Percentiles rank a stretch among this genome's conserved stretches.
Conservation (phyloP, 1,140 invertebrate genomes). For the Cylas formicarius region DNA sequence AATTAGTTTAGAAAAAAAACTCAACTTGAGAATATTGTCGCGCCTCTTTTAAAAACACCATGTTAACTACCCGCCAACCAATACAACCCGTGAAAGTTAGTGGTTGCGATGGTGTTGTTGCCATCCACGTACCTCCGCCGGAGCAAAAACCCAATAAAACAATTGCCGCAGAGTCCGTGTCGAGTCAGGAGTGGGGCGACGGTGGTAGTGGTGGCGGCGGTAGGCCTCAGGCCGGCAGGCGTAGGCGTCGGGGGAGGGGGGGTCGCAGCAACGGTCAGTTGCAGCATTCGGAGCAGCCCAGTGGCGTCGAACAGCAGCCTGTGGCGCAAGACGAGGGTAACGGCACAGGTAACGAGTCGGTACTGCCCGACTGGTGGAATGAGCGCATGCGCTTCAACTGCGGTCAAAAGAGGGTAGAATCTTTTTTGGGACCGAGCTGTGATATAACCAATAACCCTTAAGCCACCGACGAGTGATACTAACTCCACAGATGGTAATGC, state of each 20-base stretch:
- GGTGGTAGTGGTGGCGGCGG: conserved; percentile 40
- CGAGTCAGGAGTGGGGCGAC: conserved; percentile 51
- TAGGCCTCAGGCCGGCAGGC: conserved; percentile 38
- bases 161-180: conserved; percentile 52
- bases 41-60: not conserved
- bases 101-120: not conserved
- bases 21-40: not conserved
- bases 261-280: conserved; percentile 26
- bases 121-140: not conserved
- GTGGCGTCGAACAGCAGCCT: conserved; percentile 1
- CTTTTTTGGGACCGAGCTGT: not conserved
- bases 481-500: too few relatives aligned
- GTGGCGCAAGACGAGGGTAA: not conserved
- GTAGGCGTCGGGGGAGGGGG: conserved; percentile 36
- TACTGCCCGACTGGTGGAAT: conserved; percentile 4
- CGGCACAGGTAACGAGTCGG: conserved; percentile 8
- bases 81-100: not conserved
- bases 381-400: conserved; percentile 1
- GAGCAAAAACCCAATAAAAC: too few relatives aligned
- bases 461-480: too few relatives aligned
- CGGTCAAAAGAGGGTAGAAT: conserved; percentile 5
- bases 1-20: too few relatives aligned
- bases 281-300: not conserved
- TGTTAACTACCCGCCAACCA: not conserved
- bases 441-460: too few relatives aligned